phyloP scores from a whole-genome alignment of 2,797 vertebrate species.

The Hippocampus kuda region DNA sequence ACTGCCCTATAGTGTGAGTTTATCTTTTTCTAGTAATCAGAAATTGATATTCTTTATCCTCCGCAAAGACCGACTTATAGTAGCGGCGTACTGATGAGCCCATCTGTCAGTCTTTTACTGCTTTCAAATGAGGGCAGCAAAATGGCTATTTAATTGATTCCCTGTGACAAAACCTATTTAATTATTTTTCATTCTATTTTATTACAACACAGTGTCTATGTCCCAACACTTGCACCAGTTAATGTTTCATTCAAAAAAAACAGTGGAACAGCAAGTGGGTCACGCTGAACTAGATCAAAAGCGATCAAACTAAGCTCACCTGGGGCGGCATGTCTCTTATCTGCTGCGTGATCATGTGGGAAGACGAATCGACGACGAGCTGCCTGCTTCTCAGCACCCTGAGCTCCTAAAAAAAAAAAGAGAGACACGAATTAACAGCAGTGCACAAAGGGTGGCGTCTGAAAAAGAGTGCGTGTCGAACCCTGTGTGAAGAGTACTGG shows the following conservation, averaged over 20 bases:
- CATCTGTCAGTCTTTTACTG: no score
- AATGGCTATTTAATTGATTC: no score
- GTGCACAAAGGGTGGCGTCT: background rate
- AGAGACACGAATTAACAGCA: background rate
- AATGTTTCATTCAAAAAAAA: background rate
- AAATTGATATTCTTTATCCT: no score
- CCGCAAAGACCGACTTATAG: no score
- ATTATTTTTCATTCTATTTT: no score
- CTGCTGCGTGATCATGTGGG: slow-evolving; percentile 53
- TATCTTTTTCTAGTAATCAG: no score
- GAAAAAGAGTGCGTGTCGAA: slow-evolving; percentile 17
- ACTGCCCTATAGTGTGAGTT: no score
- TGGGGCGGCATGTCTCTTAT: slow-evolving; percentile 30
- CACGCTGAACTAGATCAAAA: background rate
- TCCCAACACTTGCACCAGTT: no score
- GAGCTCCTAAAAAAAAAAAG: slow-evolving; percentile 56
- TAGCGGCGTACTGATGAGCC: no score
- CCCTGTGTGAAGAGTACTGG: slow-evolving; percentile 75
- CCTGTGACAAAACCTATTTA: no score
- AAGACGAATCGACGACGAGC: slow-evolving; percentile 48
- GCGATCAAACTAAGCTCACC: slow-evolving; percentile 28
- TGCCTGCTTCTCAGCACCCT: slow-evolving; percentile 57
- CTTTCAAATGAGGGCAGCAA: no score
- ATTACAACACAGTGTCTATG: no score
- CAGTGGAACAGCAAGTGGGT: background rate